These are phyloP conservation scores for Gila orcuttii DNA, from an alignment of 2,113 vertebrate genomes.

Conservation along the genomic window DNA sequence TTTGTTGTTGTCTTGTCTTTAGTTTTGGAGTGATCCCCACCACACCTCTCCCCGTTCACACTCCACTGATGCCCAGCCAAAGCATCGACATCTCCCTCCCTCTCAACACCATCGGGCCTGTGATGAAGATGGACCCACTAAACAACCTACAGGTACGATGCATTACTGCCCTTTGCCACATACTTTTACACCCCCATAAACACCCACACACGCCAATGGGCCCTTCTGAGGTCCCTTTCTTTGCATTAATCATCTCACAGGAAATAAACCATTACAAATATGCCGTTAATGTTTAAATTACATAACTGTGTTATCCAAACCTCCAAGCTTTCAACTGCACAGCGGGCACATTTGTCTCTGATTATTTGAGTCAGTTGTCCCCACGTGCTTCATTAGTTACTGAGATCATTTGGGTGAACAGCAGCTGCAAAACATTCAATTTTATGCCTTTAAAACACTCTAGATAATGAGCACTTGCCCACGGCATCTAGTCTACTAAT, in stretches of 20 bases:
- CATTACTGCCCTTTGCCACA: neutral
- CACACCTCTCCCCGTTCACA: conserved; percentile 90
- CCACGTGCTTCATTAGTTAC: conserved; percentile 12
- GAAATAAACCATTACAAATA: conserved; percentile 1
- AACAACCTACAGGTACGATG: conserved; percentile 93
- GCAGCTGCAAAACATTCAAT: conserved; percentile 25
- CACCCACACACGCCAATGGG: neutral
- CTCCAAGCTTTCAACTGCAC: neutral
- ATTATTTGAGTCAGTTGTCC: conserved; percentile 30
- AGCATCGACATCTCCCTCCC: conserved; percentile 94
- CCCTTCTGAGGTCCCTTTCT: neutral
- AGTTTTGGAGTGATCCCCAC: conserved; percentile 97
- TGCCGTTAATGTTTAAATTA: neutral
- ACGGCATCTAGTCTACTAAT: conserved; percentile 11
- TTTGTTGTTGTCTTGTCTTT: neutral
- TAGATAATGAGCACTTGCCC: conserved; percentile 11
- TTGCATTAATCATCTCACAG: conserved; percentile 15
- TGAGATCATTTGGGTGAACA: conserved; percentile 39
- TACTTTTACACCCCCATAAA: neutral
- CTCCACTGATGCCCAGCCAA: conserved; percentile 98
- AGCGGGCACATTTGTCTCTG: conserved; percentile 25
- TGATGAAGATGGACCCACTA: conserved; percentile 99
- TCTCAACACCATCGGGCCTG: conserved; percentile 94
- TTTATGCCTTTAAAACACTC: conserved; percentile 17
- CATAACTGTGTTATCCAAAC: neutral